Evolutionary conservation across 2,888 invertebrate species (phyloP).

Genomic region (Tenthredo amoena): DNA sequence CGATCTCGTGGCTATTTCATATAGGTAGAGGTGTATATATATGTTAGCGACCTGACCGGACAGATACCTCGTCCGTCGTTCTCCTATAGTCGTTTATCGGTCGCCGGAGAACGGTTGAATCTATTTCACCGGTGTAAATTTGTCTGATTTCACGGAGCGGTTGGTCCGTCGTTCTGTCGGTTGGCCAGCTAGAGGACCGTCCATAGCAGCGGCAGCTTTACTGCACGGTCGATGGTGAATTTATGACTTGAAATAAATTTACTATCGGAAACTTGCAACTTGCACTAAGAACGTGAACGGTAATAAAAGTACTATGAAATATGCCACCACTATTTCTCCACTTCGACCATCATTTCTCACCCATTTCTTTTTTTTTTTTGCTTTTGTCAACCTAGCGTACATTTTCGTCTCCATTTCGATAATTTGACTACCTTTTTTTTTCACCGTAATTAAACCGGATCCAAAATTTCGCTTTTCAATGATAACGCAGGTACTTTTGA

Average conservation of each 20-base stretch:
- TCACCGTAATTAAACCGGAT: neutral
- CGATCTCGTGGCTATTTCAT: neutral
- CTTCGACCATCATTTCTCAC: neutral
- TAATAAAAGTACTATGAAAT: constrained; percentile 57
- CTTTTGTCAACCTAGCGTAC: neutral
- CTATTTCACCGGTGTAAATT: constrained; percentile 48
- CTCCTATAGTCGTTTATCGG: constrained; percentile 42
- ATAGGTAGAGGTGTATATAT: neutral
- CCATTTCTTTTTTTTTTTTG: neutral
- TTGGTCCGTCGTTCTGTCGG: constrained; percentile 30
- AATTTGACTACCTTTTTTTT: neutral
- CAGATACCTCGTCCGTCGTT: constrained; percentile 9
- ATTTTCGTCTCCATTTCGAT: neutral
- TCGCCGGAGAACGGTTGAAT: constrained; percentile 18
- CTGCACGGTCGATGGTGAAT: constrained; percentile 57
- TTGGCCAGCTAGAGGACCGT: neutral
- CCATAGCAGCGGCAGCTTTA: constrained; percentile 14
- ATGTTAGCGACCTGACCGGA: constrained; percentile 10
- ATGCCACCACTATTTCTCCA: constrained; percentile 29
- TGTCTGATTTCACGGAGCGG: constrained; percentile 45
- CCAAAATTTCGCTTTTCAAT: neutral
- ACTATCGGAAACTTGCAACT: constrained; percentile 61
- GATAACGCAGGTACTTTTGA: neutral
- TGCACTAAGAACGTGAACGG: constrained; percentile 54
- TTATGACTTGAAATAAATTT: constrained; percentile 62